Evolutionary conservation across 2,113 vertebrate genomes (phyloP).

Genomic region (Hucho hucho): DNA sequence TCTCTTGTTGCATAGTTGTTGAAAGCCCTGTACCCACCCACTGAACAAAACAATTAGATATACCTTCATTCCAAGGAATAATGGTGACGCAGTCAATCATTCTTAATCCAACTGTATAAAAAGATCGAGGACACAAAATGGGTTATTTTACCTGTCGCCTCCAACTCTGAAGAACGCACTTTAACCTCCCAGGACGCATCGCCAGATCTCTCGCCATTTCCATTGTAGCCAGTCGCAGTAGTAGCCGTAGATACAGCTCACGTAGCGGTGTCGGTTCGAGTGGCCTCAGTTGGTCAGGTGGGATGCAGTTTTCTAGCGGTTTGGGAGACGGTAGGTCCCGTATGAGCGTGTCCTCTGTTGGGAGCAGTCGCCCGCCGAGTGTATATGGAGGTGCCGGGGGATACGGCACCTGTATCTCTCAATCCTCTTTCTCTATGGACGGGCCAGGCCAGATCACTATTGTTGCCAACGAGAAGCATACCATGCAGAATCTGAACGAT

Average conservation of each 20-base stretch:
- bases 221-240: neutral
- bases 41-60: too few relatives aligned
- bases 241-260: conserved; percentile 16
- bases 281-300: neutral
- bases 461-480: conserved; percentile 69
- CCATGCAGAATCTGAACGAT: conserved; percentile 93
- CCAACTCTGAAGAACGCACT: neutral
- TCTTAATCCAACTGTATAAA: neutral
- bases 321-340: neutral
- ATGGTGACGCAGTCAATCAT: neutral
- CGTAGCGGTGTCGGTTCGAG: neutral
- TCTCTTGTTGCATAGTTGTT: too few relatives aligned
- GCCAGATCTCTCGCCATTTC: conserved; percentile 34
- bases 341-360: neutral
- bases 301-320: neutral
- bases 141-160: neutral
- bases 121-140: neutral
- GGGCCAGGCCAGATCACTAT: neutral
- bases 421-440: conserved; percentile 4
- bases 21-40: too few relatives aligned
- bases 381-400: conserved; percentile 49
- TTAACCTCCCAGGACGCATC: neutral
- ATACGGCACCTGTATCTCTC: conserved; percentile 39
- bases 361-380: conserved; percentile 24
- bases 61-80: too few relatives aligned